Conservation (phyloP, 2,888 invertebrate species). For the Meghimatium bilineatum region DNA sequence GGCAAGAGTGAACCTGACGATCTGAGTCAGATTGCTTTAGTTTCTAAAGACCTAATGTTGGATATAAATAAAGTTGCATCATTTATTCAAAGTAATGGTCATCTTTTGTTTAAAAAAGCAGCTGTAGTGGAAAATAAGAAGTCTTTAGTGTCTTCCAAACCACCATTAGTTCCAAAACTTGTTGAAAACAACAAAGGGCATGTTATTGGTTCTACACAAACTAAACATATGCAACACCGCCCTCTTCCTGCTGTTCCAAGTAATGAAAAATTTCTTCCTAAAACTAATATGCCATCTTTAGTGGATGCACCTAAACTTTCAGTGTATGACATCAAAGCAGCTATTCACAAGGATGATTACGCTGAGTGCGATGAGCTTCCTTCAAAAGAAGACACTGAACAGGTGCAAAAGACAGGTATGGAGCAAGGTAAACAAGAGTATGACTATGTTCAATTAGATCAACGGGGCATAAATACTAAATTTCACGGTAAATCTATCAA, state of each 20-base stretch:
- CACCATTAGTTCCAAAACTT: slow-evolving; percentile 61
- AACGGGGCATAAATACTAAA: slow-evolving; percentile 79
- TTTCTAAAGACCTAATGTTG: slow-evolving; percentile 90
- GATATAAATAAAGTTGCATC: slow-evolving; percentile 93
- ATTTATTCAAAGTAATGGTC: slow-evolving; percentile 84
- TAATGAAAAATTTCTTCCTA: slow-evolving; percentile 56
- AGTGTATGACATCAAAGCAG: slow-evolving; percentile 39
- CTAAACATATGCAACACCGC: slow-evolving; percentile 82
- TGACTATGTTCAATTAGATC: slow-evolving; percentile 89
- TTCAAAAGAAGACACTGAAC: not conserved
- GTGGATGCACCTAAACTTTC: slow-evolving; percentile 36
- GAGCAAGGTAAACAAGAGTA: slow-evolving; percentile 87
- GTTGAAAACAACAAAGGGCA: slow-evolving; percentile 35
- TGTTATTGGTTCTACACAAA: not conserved
- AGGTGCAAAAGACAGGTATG: not conserved
- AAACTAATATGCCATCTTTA: not conserved
- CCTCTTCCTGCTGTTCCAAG: slow-evolving; percentile 76
- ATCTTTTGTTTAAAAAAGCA: slow-evolving; percentile 69
- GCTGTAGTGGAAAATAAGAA: slow-evolving; percentile 47
- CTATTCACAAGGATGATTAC: slow-evolving; percentile 46
- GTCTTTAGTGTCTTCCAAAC: slow-evolving; percentile 54
- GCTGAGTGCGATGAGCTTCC: slow-evolving; percentile 41
- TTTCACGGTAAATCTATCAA: not conserved
- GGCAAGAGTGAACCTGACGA: slow-evolving; percentile 83
- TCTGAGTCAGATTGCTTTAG: slow-evolving; percentile 91